Percentiles rank a stretch among this genome's conserved stretches.
Evolutionary conservation across 1,140 invertebrate genomes (phyloP).

Genomic region (Amphibalanus amphitrite): DNA sequence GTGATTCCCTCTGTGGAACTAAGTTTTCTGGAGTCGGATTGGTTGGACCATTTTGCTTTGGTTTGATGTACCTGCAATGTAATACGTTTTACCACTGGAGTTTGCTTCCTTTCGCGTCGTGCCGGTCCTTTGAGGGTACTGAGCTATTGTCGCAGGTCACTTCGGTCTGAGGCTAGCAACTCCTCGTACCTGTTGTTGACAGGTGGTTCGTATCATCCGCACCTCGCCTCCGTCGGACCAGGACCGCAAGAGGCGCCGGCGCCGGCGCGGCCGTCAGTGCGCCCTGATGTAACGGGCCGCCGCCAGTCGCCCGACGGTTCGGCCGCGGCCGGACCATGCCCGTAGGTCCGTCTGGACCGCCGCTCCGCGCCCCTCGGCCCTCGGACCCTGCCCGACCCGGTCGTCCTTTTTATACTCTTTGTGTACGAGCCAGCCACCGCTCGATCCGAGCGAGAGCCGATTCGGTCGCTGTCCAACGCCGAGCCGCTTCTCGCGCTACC

Average conservation of each 20-base stretch:
- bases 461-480: neutral
- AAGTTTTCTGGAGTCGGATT: too few relatives aligned
- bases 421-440: neutral
- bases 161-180: too few relatives aligned
- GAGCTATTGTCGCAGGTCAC: too few relatives aligned
- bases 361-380: too few relatives aligned
- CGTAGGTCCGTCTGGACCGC: neutral
- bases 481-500: neutral
- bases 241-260: neutral
- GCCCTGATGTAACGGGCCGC: neutral
- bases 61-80: too few relatives aligned
- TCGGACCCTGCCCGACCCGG: too few relatives aligned
- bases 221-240: constrained; percentile 4
- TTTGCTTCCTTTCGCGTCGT: too few relatives aligned
- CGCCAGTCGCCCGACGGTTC: neutral
- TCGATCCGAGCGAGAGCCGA: too few relatives aligned
- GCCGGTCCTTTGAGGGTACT: too few relatives aligned
- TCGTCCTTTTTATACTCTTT: neutral
- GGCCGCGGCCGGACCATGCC: neutral
- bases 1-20: too few relatives aligned
- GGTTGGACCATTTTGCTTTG: too few relatives aligned
- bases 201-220: constrained; percentile 9
- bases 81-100: too few relatives aligned
- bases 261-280: neutral
- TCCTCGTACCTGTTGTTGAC: neutral